Evolutionary conservation across 2,113 vertebrate species (phyloP).

Genomic region (Smithornis capensis): DNA sequence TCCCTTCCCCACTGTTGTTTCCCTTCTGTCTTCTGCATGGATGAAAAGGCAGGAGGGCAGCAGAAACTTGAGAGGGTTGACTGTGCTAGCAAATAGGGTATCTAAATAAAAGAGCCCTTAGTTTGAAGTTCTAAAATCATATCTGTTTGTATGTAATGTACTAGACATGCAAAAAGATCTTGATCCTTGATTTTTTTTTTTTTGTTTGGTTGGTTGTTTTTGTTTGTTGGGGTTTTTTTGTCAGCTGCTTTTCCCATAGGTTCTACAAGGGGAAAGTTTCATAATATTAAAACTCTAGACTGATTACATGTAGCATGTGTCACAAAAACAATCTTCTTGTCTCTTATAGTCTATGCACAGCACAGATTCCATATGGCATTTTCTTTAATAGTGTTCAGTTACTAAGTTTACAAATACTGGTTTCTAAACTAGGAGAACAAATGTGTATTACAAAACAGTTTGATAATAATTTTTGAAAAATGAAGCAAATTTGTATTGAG

Average conservation of each 20-base stretch:
- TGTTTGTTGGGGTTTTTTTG: neutral
- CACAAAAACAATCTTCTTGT: neutral
- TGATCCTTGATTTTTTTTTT: neutral
- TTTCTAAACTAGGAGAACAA: neutral
- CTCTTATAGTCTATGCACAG: neutral
- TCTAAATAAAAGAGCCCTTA: neutral
- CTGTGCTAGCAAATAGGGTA: neutral
- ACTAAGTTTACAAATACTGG: neutral
- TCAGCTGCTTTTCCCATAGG: neutral
- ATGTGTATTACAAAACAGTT: neutral
- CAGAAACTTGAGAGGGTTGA: neutral
- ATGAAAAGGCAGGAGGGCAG: neutral
- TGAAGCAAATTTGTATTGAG: neutral
- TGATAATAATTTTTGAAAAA: neutral
- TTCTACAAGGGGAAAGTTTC: neutral
- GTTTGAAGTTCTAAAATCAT: neutral
- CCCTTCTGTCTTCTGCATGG: neutral
- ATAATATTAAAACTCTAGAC: neutral
- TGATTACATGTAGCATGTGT: neutral
- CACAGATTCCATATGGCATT: neutral
- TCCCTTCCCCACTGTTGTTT: neutral
- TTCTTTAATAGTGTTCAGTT: neutral
- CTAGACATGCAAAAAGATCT: neutral
- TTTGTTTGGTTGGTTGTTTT: neutral
- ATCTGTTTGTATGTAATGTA: neutral